These are phyloP conservation scores for Cosmopolites sordidus DNA, from an alignment of 2,888 invertebrate genomes.

Conservation along the genomic window DNA sequence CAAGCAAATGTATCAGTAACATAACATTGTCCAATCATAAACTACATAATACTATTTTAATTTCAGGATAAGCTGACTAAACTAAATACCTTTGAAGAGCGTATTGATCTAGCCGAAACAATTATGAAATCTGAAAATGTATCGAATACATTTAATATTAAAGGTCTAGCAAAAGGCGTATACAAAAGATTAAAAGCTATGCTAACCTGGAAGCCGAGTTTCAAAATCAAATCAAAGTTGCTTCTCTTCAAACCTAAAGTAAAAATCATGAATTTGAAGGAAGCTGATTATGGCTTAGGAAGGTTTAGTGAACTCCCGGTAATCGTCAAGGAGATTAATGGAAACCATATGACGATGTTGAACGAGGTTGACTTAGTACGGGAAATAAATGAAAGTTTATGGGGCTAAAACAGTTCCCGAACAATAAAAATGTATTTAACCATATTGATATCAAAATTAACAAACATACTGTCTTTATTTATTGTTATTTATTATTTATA, in stretches of 20 bases:
- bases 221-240: slow-evolving; percentile 32
- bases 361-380: slow-evolving; percentile 50
- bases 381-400: slow-evolving; percentile 12
- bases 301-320: slow-evolving; percentile 50
- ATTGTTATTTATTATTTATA: too few species aligned
- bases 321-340: slow-evolving; percentile 60
- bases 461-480: too few species aligned
- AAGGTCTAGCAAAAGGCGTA: slow-evolving; percentile 16
- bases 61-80: slow-evolving; percentile 48
- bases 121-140: neutral
- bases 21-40: too few species aligned
- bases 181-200: slow-evolving; percentile 30
- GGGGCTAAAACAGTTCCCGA: neutral
- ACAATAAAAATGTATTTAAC: neutral
- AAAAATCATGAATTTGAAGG: slow-evolving; percentile 29
- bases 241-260: slow-evolving; percentile 30
- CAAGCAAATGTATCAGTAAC: too few species aligned
- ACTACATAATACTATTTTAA: too few species aligned
- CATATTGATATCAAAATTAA: too few species aligned
- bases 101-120: slow-evolving; percentile 14
- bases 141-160: slow-evolving; percentile 11
- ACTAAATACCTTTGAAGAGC: slow-evolving; percentile 52
- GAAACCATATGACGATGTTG: slow-evolving; percentile 67
- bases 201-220: slow-evolving; percentile 29
- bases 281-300: slow-evolving; percentile 62